phyloP scores from a whole-genome alignment of 1,140 invertebrate species.

The Calycopis cecrops region DNA sequence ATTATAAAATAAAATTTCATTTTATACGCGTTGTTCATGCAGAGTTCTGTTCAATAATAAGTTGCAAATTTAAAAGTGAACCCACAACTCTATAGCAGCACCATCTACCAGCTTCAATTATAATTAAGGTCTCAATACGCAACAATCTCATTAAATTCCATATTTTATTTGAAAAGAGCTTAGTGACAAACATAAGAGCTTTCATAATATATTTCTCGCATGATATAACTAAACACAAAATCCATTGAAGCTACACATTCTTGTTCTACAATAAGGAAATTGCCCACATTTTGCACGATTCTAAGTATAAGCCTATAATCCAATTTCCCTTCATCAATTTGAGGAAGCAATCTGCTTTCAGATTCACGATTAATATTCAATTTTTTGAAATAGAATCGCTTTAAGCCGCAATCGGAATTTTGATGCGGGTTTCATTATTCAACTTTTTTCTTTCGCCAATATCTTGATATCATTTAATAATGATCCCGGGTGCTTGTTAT shows the following conservation, averaged over 20 bases:
- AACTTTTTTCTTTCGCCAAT: conserved; percentile 8
- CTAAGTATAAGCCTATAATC: conserved; percentile 12
- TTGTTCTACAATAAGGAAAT: conserved; percentile 1
- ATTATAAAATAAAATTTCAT: no score
- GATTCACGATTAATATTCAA: conserved; percentile 19
- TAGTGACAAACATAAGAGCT: neutral
- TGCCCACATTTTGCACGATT: neutral
- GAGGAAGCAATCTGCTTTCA: conserved; percentile 19
- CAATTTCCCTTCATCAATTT: conserved; percentile 15
- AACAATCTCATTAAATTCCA: no score
- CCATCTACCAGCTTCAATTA: no score
- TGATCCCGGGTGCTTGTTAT: conserved; percentile 1
- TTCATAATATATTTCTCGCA: neutral
- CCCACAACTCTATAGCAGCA: no score
- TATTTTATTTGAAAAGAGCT: no score
- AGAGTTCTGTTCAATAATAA: no score
- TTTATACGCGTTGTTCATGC: no score
- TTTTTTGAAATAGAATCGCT: conserved; percentile 19
- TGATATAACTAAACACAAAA: neutral
- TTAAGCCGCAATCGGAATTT: conserved; percentile 18
- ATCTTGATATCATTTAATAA: conserved; percentile 6
- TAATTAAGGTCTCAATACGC: no score
- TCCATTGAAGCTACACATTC: neutral
- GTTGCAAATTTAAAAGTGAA: no score
- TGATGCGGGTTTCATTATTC: conserved; percentile 15